Percentiles rank a stretch among this genome's conserved stretches.
These are phyloP conservation scores for Drosophila differens DNA, from an alignment of 2,888 invertebrate genomes.

Conservation along the genomic window DNA sequence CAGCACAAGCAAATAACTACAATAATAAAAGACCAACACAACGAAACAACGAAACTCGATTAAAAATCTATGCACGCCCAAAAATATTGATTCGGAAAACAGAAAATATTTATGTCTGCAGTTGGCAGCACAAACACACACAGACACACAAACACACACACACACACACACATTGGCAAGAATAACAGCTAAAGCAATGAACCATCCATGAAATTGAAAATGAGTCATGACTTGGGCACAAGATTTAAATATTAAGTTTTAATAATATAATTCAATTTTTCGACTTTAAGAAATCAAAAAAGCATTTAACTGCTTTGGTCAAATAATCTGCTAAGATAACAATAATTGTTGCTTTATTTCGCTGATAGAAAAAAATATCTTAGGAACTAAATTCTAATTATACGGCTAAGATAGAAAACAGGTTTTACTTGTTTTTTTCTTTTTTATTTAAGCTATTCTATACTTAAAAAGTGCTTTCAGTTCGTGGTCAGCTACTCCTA, in stretches of 20 bases:
- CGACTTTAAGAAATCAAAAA: not conserved
- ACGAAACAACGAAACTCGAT: conserved; percentile 67
- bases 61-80: conserved; percentile 75
- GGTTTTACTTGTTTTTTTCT: not conserved
- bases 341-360: not conserved
- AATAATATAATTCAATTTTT: not conserved
- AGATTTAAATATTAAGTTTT: conserved; percentile 21
- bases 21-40: conserved; percentile 8
- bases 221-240: conserved; percentile 48
- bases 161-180: not conserved
- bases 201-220: conserved; percentile 29
- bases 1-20: conserved; percentile 7
- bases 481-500: not conserved
- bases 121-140: conserved; percentile 23
- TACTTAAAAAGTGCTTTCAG: not conserved
- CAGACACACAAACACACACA: conserved; percentile 1
- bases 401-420: not conserved
- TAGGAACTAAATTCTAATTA: not conserved
- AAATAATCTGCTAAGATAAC: not conserved
- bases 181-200: conserved; percentile 32
- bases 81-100: conserved; percentile 51
- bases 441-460: not conserved
- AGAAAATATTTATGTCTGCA: conserved; percentile 46
- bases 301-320: not conserved
- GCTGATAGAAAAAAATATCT: not conserved